Conservation (phyloP, 2,888 invertebrate species). For the Pteria penguin region DNA sequence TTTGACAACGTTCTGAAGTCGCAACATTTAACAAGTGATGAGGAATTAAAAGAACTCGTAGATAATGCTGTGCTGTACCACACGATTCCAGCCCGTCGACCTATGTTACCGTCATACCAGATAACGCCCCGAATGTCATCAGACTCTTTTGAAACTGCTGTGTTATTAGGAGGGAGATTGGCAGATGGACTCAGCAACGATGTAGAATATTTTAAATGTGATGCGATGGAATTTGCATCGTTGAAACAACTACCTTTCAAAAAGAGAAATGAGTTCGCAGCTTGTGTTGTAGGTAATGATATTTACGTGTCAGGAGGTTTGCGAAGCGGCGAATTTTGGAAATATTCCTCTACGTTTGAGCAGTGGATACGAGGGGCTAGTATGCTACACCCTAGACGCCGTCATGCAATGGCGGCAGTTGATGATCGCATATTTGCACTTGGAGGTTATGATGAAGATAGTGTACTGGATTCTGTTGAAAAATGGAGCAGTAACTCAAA, state of each 20-base stretch:
- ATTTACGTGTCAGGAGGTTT: slow-evolving; percentile 74
- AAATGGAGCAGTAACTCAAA: slow-evolving; percentile 68
- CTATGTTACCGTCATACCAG: slow-evolving; percentile 71
- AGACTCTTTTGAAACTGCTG: slow-evolving; percentile 65
- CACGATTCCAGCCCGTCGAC: slow-evolving; percentile 68
- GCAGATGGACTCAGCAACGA: slow-evolving; percentile 74
- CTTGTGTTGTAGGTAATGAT: slow-evolving; percentile 70
- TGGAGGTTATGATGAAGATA: slow-evolving; percentile 75
- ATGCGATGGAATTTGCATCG: slow-evolving; percentile 65
- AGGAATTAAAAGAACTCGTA: slow-evolving; percentile 65
- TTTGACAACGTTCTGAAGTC: slow-evolving; percentile 66
- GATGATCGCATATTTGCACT: slow-evolving; percentile 72
- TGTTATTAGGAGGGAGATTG: slow-evolving; percentile 70
- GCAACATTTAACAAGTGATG: slow-evolving; percentile 61
- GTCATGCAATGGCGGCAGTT: slow-evolving; percentile 74
- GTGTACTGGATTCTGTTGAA: slow-evolving; percentile 70
- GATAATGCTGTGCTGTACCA: slow-evolving; percentile 71
- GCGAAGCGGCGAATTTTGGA: slow-evolving; percentile 75
- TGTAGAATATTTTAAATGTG: slow-evolving; percentile 70
- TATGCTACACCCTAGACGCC: slow-evolving; percentile 67
- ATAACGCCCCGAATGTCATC: slow-evolving; percentile 69
- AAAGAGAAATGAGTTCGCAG: slow-evolving; percentile 74
- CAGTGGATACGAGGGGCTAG: slow-evolving; percentile 71
- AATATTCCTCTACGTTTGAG: slow-evolving; percentile 72
- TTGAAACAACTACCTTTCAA: slow-evolving; percentile 73